These are phyloP conservation scores for Amphimedon queenslandica DNA, from an alignment of 37 sponge, comb jelly and placozoan species.

Conservation along the genomic window DNA sequence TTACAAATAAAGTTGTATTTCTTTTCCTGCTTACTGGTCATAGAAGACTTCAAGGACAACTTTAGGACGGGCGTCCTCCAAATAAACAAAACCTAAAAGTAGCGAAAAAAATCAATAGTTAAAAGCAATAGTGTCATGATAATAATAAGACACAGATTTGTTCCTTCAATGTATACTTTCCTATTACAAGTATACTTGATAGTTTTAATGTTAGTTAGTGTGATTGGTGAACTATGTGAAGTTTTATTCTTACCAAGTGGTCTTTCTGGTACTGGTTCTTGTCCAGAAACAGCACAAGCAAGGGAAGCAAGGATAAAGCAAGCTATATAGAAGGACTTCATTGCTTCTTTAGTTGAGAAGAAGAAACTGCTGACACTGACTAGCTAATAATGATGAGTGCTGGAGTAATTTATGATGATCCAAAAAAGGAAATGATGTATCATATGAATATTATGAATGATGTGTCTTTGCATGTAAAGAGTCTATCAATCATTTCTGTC, in stretches of 20 bases:
- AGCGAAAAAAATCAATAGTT: neutral
- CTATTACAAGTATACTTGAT: too few relatives aligned
- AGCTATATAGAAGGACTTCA: too few relatives aligned
- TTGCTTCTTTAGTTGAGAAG: too few relatives aligned
- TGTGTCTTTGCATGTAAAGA: neutral
- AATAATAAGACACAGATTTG: too few relatives aligned
- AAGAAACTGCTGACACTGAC: too few relatives aligned
- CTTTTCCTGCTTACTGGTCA: constrained; percentile 36
- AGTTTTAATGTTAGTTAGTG: too few relatives aligned
- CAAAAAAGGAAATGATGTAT: neutral
- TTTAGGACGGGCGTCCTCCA: constrained; percentile 2
- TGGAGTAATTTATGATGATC: too few relatives aligned
- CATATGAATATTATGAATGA: neutral
- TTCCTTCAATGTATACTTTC: too few relatives aligned
- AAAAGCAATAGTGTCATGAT: neutral
- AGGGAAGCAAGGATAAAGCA: too few relatives aligned
- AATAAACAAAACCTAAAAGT: constrained; percentile 21
- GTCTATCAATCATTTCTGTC: neutral
- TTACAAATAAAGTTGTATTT: neutral
- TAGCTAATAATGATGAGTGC: too few relatives aligned
- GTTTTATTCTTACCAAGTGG: constrained; percentile 36
- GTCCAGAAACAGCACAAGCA: neutral
- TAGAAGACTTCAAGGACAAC: constrained; percentile 46
- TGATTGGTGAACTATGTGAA: too few relatives aligned
- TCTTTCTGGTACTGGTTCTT: constrained; percentile 43